Evolutionary conservation across 2,888 invertebrate species (phyloP), one percentile per base, ranked within the genome.

Genomic region (Acronicta alni): DNA sequence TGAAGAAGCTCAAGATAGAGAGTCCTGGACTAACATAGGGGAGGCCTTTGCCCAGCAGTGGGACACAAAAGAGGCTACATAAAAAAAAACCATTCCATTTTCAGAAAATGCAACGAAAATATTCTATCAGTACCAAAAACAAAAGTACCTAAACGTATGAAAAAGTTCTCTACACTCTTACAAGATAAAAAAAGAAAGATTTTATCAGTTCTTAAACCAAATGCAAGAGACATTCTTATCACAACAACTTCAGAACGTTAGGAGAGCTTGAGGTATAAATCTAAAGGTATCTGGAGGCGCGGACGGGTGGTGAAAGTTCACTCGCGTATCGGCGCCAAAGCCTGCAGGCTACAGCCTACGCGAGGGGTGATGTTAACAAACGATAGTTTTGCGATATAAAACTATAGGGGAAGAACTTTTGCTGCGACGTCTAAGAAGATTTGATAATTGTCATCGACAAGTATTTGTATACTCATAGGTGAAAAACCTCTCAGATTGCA

Each of bases 281-380:
- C 81, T 79, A 46, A 53, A 75, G 68, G 69, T 84, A 83, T 86
- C 85, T 87, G 71, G 82, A 83, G 83, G 83, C 76, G 85, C 79
- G 75, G 87, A 88, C 89, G 88, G 79, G 83, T 81, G 87, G 90
- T 87, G 91, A 91, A 90, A 91, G 91, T 91, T 86, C 81, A 83
- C 72, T 80, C 77, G 77, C 75, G 72, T 81, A 82, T 83, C 82
- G 79, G 72, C 82, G 72, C 76, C 51, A 59, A 65, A 76, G 85
- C 86, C 88, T 85, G 62, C 74, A 76, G 89, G 89, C 89, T 80
- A 82, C 86, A 80, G 79, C 87, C 86, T 87, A 85, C 84, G 83
- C 82, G 53, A 55, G 52, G 66, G 41, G 39, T 23, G 77, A 86
- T 84, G 55, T 42, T 43, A 62, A 75, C 41, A 20, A 53, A 63